These are phyloP conservation scores for Rattus rattus DNA, from an alignment of 2,113 vertebrate species.

Conservation along the genomic window DNA sequence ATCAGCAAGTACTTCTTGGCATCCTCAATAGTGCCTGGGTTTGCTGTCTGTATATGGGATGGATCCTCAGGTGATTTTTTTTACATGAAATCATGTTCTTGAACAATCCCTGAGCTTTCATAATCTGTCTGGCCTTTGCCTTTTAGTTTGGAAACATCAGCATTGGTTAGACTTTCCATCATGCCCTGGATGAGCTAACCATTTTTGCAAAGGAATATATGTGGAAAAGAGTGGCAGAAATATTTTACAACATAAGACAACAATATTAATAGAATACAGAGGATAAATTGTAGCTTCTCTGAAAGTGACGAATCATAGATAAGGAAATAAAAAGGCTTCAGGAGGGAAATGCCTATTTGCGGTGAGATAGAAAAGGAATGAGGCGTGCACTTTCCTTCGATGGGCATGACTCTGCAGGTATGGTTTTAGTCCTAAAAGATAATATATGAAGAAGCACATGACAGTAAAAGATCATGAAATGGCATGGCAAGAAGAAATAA, in stretches of 20 bases:
- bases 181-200: neutral
- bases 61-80: neutral
- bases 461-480: neutral
- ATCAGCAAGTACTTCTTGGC: too few species aligned
- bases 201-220: neutral
- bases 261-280: neutral
- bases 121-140: neutral
- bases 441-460: neutral
- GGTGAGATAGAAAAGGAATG: neutral
- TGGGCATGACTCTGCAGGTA: neutral
- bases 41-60: too few species aligned
- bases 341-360: neutral
- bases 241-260: neutral
- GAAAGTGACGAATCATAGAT: neutral
- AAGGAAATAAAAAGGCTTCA: neutral
- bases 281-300: neutral
- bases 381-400: neutral
- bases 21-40: too few species aligned
- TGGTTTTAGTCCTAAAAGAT: neutral
- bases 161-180: neutral
- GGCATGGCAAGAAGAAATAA: neutral
- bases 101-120: neutral
- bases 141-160: slow-evolving; percentile 6
- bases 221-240: neutral
- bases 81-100: neutral